Conservation (phyloP, 2,797 vertebrate species). For the Rhinella marina region DNA sequence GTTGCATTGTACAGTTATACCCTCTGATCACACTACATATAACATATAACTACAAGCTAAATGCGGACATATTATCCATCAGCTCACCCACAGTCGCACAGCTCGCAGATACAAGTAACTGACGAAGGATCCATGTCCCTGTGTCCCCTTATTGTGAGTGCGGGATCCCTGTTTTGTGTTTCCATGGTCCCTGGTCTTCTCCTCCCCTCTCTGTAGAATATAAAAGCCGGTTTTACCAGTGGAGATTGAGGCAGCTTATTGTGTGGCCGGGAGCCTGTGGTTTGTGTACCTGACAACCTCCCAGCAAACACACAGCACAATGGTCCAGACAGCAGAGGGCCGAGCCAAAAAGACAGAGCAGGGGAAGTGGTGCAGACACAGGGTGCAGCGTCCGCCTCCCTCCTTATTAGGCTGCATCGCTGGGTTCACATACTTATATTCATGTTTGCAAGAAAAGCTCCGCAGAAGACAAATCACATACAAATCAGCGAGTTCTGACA, state of each 20-base stretch:
- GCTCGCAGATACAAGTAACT: conserved; percentile 57
- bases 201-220: conserved; percentile 32
- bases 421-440: background rate
- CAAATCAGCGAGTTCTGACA: background rate
- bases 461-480: background rate
- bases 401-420: conserved; percentile 11
- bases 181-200: conserved; percentile 45
- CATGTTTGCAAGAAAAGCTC: background rate
- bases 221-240: conserved; percentile 55
- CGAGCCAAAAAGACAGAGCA: background rate
- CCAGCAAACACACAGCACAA: conserved; percentile 44
- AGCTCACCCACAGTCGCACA: conserved; percentile 61
- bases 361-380: background rate
- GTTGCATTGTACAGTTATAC: too few species aligned
- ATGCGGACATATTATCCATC: background rate
- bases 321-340: background rate
- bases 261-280: conserved; percentile 41
- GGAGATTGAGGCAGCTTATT: conserved; percentile 43
- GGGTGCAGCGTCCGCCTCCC: background rate
- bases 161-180: conserved; percentile 49
- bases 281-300: conserved; percentile 35
- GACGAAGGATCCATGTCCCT: conserved; percentile 42
- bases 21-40: background rate
- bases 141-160: conserved; percentile 19
- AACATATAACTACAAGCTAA: background rate